Conservation (phyloP, 92 coral and sea anemone genomes). For the Porites cylindrica region DNA sequence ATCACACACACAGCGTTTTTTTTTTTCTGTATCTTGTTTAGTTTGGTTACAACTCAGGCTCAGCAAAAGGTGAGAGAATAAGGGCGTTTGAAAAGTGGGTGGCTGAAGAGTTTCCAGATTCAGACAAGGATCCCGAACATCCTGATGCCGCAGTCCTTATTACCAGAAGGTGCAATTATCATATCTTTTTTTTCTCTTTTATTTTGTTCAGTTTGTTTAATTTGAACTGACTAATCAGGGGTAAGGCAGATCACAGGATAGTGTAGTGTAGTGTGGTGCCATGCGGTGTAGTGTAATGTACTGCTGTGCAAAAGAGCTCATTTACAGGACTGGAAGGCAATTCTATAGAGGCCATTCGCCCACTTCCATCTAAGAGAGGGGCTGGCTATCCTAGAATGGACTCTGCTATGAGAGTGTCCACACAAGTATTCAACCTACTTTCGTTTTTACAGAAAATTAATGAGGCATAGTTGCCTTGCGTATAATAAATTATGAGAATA, state of each 20-base stretch:
- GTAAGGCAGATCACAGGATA: too few relatives aligned
- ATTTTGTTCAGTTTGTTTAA: background rate
- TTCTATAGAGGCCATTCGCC: too few relatives aligned
- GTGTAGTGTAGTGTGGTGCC: too few relatives aligned
- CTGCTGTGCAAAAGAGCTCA: too few relatives aligned
- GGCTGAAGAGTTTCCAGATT: slow-evolving; percentile 18
- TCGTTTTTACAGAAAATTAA: too few relatives aligned
- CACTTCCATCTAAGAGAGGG: too few relatives aligned
- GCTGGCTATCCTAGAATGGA: too few relatives aligned
- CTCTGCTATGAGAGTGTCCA: too few relatives aligned
- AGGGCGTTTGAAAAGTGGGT: slow-evolving; percentile 42
- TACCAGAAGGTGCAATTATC: slow-evolving; percentile 38
- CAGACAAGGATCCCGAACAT: slow-evolving; percentile 41
- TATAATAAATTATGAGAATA: background rate
- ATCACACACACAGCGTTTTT: background rate
- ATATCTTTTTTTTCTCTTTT: background rate
- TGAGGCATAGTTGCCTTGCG: background rate
- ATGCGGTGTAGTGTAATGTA: too few relatives aligned
- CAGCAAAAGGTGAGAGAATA: slow-evolving; percentile 21
- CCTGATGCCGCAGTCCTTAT: slow-evolving; percentile 61
- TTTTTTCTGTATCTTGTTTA: background rate
- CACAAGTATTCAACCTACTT: too few relatives aligned
- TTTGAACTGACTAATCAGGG: too few relatives aligned
- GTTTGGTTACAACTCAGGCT: slow-evolving; percentile 51
- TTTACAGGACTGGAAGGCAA: too few relatives aligned